Evolutionary conservation across 64 coral and sea anemone species (phyloP).

Genomic region (Stylophora pistillata): DNA sequence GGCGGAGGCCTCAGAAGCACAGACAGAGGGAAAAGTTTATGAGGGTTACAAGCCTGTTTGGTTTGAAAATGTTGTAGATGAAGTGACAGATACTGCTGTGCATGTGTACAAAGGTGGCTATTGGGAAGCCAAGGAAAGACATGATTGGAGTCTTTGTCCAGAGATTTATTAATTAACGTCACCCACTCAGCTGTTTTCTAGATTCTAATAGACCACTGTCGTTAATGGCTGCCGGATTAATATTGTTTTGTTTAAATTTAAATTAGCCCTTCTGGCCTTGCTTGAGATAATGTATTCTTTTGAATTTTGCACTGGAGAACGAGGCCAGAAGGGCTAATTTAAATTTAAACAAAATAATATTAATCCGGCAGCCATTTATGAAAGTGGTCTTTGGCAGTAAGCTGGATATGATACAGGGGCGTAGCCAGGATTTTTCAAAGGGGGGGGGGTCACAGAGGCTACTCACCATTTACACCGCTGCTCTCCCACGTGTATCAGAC

Average conservation of each 20-base stretch:
- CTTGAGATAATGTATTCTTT: no score
- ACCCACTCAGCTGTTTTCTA: background rate
- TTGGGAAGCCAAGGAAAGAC: conserved; percentile 97
- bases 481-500: no score
- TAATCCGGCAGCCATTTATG: no score
- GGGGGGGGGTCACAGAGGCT: no score
- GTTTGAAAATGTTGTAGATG: conserved; percentile 96
- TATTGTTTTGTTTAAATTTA: no score
- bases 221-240: no score
- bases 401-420: background rate
- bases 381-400: background rate
- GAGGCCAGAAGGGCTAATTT: no score
- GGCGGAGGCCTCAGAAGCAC: conserved; percentile 68
- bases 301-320: no score
- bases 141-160: conserved; percentile 79
- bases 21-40: conserved; percentile 80
- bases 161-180: conserved; percentile 74
- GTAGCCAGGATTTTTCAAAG: no score
- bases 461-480: no score
- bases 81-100: conserved; percentile 62
- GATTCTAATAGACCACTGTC: background rate
- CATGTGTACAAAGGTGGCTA: conserved; percentile 99
- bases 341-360: no score
- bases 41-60: conserved; percentile 90
- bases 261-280: no score